phyloP scores from a whole-genome alignment of 2,888 invertebrate genomes.

The Arctia plantaginis region DNA sequence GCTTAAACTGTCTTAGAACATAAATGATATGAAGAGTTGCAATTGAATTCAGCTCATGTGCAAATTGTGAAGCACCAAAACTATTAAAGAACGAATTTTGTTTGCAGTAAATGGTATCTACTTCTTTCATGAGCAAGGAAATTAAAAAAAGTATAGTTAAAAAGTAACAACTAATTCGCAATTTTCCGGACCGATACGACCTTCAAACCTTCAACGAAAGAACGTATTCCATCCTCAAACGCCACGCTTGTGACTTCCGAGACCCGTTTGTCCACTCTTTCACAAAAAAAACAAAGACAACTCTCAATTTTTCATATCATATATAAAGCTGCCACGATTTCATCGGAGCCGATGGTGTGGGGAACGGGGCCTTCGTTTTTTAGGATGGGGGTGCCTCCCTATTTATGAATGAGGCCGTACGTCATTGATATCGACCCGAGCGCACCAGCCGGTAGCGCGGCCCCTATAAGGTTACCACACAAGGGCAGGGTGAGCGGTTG shows the following conservation, averaged over 20 bases:
- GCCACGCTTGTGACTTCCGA: too few relatives aligned
- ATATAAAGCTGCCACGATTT: constrained; percentile 72
- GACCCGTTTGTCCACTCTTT: too few relatives aligned
- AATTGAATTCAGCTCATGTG: too few relatives aligned
- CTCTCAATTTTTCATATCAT: constrained; percentile 72
- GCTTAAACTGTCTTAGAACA: too few relatives aligned
- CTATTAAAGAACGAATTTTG: too few relatives aligned
- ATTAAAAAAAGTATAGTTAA: neutral
- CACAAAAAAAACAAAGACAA: neutral
- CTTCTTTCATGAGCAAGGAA: too few relatives aligned
- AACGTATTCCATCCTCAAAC: too few relatives aligned
- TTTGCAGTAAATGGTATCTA: too few relatives aligned
- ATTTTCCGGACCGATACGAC: too few relatives aligned
- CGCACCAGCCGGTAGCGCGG: constrained; percentile 50
- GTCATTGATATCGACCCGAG: constrained; percentile 80
- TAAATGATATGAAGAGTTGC: too few relatives aligned
- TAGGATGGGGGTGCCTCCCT: constrained; percentile 68
- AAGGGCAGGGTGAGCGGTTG: constrained; percentile 73
- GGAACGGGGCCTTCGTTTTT: constrained; percentile 47
- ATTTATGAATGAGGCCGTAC: constrained; percentile 85
- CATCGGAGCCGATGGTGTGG: constrained; percentile 60
- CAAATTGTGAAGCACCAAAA: neutral
- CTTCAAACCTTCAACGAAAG: too few relatives aligned
- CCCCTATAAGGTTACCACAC: constrained; percentile 74
- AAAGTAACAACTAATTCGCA: neutral